A percentile compares a stretch with the other conserved stretches of the same genome.
Evolutionary conservation across 2,797 vertebrate species (phyloP).

Genomic region (Hephaestus fuliginosus): DNA sequence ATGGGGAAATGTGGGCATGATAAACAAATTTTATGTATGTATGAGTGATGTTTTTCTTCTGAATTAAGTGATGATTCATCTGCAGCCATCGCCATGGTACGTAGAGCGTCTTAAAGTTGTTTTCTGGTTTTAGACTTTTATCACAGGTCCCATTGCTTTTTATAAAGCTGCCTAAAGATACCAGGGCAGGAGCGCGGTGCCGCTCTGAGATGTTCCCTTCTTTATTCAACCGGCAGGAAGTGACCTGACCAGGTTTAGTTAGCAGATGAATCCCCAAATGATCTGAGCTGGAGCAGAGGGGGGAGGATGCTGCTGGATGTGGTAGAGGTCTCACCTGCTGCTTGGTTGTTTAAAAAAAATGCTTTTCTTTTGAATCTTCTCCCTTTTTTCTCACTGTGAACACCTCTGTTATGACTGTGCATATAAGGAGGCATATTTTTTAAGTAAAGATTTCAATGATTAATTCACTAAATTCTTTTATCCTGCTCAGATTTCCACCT

Average conservation of each 20-base stretch:
- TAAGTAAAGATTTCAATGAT: neutral
- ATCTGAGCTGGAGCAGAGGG: neutral
- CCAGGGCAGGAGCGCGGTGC: neutral
- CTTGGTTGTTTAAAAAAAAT: neutral
- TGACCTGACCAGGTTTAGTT: neutral
- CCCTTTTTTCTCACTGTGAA: neutral
- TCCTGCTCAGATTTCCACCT: neutral
- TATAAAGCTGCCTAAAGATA: neutral
- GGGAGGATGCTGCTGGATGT: constrained; percentile 2
- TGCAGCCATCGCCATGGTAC: neutral
- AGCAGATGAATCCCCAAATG: neutral
- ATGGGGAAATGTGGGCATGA: constrained; percentile 53
- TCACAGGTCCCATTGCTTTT: neutral
- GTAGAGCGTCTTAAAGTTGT: neutral
- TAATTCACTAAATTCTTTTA: neutral
- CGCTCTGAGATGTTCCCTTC: constrained; percentile 7
- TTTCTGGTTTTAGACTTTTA: neutral
- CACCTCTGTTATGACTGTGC: neutral
- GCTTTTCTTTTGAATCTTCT: neutral
- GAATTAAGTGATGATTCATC: constrained; percentile 25
- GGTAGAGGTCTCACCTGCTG: constrained; percentile 30
- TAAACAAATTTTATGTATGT: constrained; percentile 47
- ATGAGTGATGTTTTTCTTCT: constrained; percentile 32
- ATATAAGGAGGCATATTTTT: constrained; percentile 18
- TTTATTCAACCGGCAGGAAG: neutral